phyloP scores from a whole-genome alignment of 2,113 vertebrate species.

The Thunnus thynnus region DNA sequence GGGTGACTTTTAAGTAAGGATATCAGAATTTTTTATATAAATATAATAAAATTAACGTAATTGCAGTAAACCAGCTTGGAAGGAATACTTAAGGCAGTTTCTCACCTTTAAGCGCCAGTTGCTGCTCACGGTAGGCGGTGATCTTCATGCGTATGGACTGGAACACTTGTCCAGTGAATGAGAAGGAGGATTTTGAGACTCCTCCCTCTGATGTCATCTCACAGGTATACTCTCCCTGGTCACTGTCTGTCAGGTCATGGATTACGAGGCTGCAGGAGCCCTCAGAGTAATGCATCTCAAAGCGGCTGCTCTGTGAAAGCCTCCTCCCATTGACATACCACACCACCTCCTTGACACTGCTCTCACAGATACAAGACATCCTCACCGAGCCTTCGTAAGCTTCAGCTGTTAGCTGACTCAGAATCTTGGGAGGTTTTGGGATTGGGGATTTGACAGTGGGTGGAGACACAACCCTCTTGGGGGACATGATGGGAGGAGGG shows the following conservation, averaged over 20 bases:
- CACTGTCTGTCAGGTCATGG: slow-evolving; percentile 88
- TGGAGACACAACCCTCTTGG: slow-evolving; percentile 89
- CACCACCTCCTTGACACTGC: slow-evolving; percentile 89
- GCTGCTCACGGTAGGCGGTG: slow-evolving; percentile 83
- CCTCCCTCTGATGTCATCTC: slow-evolving; percentile 93
- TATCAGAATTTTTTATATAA: neutral
- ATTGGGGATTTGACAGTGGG: slow-evolving; percentile 85
- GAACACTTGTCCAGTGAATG: slow-evolving; percentile 92
- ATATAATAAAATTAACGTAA: neutral
- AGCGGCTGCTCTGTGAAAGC: slow-evolving; percentile 90
- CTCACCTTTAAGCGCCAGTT: slow-evolving; percentile 85
- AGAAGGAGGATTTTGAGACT: slow-evolving; percentile 91
- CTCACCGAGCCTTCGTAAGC: slow-evolving; percentile 88
- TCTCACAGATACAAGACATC: slow-evolving; percentile 92
- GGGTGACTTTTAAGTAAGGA: neutral
- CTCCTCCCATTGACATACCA: slow-evolving; percentile 94
- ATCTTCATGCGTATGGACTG: slow-evolving; percentile 90
- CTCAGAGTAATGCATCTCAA: slow-evolving; percentile 91
- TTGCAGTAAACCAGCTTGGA: neutral
- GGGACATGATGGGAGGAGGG: slow-evolving; percentile 83
- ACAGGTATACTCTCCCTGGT: slow-evolving; percentile 95
- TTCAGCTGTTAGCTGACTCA: slow-evolving; percentile 89
- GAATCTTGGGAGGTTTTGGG: slow-evolving; percentile 89
- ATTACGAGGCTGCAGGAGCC: slow-evolving; percentile 94
- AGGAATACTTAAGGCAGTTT: neutral